Evolutionary conservation across 2,113 vertebrate species (phyloP).

Genomic region (Euleptes europaea): DNA sequence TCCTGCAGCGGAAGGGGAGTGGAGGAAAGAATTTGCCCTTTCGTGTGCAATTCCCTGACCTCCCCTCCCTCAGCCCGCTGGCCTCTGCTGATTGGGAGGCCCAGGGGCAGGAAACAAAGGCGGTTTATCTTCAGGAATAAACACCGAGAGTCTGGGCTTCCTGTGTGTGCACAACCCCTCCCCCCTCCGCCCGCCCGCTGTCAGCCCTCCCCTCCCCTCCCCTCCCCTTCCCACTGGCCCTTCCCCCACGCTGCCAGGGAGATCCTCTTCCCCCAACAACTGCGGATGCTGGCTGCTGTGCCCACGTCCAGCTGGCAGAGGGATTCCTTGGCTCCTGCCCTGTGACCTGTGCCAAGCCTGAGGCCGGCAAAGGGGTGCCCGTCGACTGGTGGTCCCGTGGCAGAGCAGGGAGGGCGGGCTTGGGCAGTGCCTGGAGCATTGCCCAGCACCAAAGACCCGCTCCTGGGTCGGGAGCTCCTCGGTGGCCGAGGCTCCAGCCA

Average conservation of each 20-base stretch:
- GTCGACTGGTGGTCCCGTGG: not conserved
- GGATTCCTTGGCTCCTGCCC: too few species aligned
- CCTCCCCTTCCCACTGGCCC: not conserved
- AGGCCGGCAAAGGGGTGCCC: not conserved
- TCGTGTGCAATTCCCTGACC: slow-evolving; percentile 12
- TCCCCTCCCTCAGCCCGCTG: not conserved
- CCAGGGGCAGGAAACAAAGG: slow-evolving; percentile 1
- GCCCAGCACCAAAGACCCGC: not conserved
- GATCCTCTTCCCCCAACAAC: not conserved
- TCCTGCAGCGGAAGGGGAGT: not conserved
- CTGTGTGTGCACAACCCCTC: not conserved
- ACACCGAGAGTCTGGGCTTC: not conserved
- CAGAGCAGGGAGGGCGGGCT: too few species aligned
- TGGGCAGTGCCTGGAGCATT: not conserved
- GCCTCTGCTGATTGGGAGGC: slow-evolving; percentile 3
- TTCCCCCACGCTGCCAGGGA: not conserved
- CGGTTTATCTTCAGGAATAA: slow-evolving; percentile 20
- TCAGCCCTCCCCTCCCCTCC: not conserved
- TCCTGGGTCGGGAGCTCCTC: too few species aligned
- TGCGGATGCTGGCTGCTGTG: too few species aligned
- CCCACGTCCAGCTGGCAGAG: not conserved
- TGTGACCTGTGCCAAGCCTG: not conserved
- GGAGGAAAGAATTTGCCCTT: slow-evolving; percentile 18
- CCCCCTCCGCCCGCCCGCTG: not conserved
- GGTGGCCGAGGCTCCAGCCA: not conserved